Percentiles rank a stretch among this genome's conserved stretches.
phyloP scores from a whole-genome alignment of 2,888 invertebrate species.

The Sicus ferrugineus region DNA sequence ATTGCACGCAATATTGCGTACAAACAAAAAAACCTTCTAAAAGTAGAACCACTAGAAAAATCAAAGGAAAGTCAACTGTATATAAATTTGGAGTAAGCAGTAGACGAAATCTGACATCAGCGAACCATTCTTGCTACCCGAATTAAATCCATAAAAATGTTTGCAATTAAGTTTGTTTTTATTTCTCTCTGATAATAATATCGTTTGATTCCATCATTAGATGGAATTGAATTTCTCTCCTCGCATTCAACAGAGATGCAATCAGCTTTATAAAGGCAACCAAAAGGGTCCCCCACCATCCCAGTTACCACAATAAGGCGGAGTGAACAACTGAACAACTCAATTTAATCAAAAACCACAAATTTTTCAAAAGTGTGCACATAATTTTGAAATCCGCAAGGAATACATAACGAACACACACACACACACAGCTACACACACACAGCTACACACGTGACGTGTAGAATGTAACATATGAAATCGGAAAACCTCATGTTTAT shows the following conservation, averaged over 20 bases:
- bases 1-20: too few relatives aligned
- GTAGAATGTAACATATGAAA: not conserved
- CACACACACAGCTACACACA: too few relatives aligned
- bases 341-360: constrained; percentile 28
- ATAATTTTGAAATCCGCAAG: constrained; percentile 25
- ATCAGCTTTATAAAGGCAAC: not conserved
- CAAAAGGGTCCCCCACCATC: not conserved
- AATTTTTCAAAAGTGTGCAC: constrained; percentile 19
- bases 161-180: not conserved
- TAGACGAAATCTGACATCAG: too few relatives aligned
- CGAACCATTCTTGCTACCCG: too few relatives aligned
- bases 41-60: too few relatives aligned
- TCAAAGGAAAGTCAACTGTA: too few relatives aligned
- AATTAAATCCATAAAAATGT: not conserved
- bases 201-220: constrained; percentile 1
- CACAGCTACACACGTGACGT: too few relatives aligned
- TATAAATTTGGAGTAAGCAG: too few relatives aligned
- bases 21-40: too few relatives aligned
- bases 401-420: constrained; percentile 25
- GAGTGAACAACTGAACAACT: not conserved
- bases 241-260: not conserved
- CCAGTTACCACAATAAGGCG: not conserved
- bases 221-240: not conserved
- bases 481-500: constrained; percentile 13
- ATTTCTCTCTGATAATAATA: constrained; percentile 6